Conservation (phyloP, 2,113 vertebrate genomes). For the Cariama cristata region DNA sequence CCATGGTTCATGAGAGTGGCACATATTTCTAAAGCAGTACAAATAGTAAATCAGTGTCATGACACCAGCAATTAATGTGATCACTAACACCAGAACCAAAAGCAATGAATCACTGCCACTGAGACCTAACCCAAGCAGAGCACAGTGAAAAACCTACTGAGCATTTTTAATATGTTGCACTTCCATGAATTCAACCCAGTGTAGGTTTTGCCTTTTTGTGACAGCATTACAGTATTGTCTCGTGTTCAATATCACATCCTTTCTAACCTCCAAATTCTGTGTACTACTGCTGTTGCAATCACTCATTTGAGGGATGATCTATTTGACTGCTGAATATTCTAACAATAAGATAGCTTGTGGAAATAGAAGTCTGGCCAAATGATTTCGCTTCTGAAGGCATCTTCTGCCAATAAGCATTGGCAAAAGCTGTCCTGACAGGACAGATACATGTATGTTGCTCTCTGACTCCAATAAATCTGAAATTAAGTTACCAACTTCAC, state of each 20-base stretch:
- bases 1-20: background rate
- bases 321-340: constrained; percentile 17
- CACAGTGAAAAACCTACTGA: background rate
- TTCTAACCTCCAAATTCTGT: background rate
- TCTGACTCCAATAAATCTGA: background rate
- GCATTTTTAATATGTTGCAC: background rate
- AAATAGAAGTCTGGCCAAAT: constrained; percentile 23
- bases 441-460: background rate
- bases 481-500: background rate
- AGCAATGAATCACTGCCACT: background rate
- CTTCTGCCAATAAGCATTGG: constrained; percentile 21
- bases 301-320: constrained; percentile 5
- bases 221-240: background rate
- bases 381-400: background rate
- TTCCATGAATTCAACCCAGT: background rate
- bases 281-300: background rate
- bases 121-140: background rate
- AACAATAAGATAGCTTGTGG: constrained; percentile 8
- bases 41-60: background rate
- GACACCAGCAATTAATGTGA: background rate
- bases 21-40: background rate
- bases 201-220: background rate
- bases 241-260: background rate
- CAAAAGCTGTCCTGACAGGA: background rate
- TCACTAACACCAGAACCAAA: background rate